phyloP scores from a whole-genome alignment of 2,888 invertebrate species.

The Conistra vaccinii region DNA sequence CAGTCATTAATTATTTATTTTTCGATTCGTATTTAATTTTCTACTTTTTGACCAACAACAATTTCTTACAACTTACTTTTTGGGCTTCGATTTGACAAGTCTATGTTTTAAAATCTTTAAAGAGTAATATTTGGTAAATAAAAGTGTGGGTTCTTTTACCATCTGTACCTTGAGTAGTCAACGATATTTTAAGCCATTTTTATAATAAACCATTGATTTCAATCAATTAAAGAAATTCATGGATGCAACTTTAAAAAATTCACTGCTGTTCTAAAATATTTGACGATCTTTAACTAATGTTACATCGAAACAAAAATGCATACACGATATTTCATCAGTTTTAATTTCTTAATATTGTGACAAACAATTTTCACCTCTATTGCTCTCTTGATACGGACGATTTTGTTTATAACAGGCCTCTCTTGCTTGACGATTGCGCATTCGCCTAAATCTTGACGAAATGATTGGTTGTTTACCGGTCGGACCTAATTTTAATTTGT shows the following conservation, averaged over 20 bases:
- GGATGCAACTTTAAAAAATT: constrained; percentile 36
- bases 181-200: constrained; percentile 53
- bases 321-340: constrained; percentile 55
- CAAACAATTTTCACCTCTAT: constrained; percentile 65
- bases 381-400: constrained; percentile 73
- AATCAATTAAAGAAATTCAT: constrained; percentile 34
- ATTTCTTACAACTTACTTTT: neutral
- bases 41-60: constrained; percentile 9
- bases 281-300: constrained; percentile 35
- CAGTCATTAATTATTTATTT: constrained; percentile 63
- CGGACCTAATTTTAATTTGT: constrained; percentile 26
- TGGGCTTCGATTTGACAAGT: constrained; percentile 5
- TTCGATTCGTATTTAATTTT: constrained; percentile 43
- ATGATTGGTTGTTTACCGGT: constrained; percentile 23
- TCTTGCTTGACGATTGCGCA: constrained; percentile 57
- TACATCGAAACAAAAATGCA: constrained; percentile 56
- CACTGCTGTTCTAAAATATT: constrained; percentile 31
- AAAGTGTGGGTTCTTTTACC: constrained; percentile 66
- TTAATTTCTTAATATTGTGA: constrained; percentile 56
- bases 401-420: constrained; percentile 63
- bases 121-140: constrained; percentile 67
- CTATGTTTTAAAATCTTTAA: constrained; percentile 12
- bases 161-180: constrained; percentile 63
- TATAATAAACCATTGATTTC: constrained; percentile 49
- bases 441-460: constrained; percentile 40